Evolutionary conservation across 2,797 vertebrate species (phyloP), one percentile per base, ranked within the genome.

Genomic region (Falco rusticolus): DNA sequence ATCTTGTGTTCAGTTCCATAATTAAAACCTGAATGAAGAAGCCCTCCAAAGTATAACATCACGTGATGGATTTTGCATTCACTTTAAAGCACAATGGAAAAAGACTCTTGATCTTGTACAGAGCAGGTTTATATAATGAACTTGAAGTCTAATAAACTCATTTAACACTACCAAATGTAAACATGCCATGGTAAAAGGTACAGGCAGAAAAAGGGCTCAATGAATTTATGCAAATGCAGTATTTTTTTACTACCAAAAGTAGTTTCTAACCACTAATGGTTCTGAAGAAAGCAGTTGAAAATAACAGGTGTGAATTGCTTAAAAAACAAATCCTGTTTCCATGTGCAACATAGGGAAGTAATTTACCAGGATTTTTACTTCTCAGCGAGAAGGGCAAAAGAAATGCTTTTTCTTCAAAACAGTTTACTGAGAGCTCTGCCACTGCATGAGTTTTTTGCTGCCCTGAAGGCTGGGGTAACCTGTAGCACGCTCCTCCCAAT

Each of bases 21-120:
- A 96, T 93, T 97, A 94, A 97, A 97, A 92, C 74, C 43, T 26
- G 74, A 85, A 92, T 64, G 82, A 93, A 96, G 93, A 87, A 97
- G 57, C 47, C 69, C 78, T 96, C 76, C 84, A 96, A 78, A 91
- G 92, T 31, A 83, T 48, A 95, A 76, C 56, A 72, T 18, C 72
- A 65, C 7, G 33, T 8, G 79, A 92, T 43, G 8, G 33, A 69
- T 61, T 63, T 43, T 93, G 60, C 26, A 43, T 39, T 84, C 10
- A 9, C 47, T 39, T 84, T 19, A 47, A 45, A 81, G 77, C 17
- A 69, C 18, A 34, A 37, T 24, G 54, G 61, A 87, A 75, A 77
- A n/a, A 10, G 53, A 64, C 17, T 63, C 34, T 17, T 10, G 66
- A 81, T 39, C 71, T 80, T 41, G 11, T 6, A 65, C 11, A 69